phyloP scores from a whole-genome alignment of 2,888 invertebrate genomes.

The Ganaspis brasiliensis region DNA sequence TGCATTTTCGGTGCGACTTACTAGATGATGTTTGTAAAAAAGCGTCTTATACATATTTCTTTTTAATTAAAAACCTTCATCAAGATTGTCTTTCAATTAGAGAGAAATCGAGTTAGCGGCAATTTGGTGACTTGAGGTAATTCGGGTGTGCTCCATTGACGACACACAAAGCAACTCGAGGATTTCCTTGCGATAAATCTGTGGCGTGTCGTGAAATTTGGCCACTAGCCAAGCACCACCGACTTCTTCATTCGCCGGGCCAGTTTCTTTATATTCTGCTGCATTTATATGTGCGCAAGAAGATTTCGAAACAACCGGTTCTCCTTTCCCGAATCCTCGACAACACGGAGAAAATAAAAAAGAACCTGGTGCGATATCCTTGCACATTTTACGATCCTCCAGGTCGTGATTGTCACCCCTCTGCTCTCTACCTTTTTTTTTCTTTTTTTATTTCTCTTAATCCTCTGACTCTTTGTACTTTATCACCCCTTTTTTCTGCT shows the following conservation, averaged over 20 bases:
- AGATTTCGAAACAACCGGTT: conserved; percentile 65
- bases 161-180: conserved; percentile 35
- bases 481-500: neutral
- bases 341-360: conserved; percentile 65
- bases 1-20: no score
- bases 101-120: conserved; percentile 36
- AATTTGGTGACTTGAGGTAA: conserved; percentile 2
- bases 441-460: neutral
- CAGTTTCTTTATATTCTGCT: conserved; percentile 40
- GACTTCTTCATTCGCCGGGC: conserved; percentile 20
- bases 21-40: no score
- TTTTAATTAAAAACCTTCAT: neutral
- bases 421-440: neutral
- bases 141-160: conserved; percentile 18
- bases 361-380: conserved; percentile 42
- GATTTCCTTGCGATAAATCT: conserved; percentile 47
- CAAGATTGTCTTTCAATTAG: conserved; percentile 29
- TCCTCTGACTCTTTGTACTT: neutral
- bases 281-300: conserved; percentile 44
- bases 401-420: conserved; percentile 21
- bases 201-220: conserved; percentile 56
- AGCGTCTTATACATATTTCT: no score
- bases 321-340: conserved; percentile 24
- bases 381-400: conserved; percentile 46
- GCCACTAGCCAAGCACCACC: conserved; percentile 59